Evolutionary conservation across 1,140 invertebrate species (phyloP), one percentile per base, ranked within the genome.

Genomic region (Drosophila tropicalis): DNA sequence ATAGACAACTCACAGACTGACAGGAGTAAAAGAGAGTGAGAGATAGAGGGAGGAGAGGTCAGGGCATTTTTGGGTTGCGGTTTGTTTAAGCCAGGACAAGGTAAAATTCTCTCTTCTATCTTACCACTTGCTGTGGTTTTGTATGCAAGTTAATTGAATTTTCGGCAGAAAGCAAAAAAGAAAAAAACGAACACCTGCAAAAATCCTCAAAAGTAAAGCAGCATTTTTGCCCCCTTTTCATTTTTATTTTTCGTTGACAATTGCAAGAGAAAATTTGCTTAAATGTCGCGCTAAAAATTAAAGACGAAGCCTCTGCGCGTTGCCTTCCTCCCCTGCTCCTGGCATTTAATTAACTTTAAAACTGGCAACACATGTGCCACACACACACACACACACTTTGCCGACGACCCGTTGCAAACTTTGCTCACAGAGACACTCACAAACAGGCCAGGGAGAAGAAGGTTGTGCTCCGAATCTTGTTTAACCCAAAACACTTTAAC

Each of bases 341-440:
- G 68, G 56, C 68, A 47, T 83, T 89, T 87, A 87, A 87, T 87
- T 83, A 87, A 87, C 76, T 86, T 83, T 79, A 74, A 77, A 78
- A 77, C 67, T 77, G 75, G 62, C 32, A 51, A 36, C 67, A 64
- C 69, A 76, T 72, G 65, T 66, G 62, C 7, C 36, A 7, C 17
- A 40, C 29, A 13, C 44, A 47, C 17, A 17, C n/a, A 19, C 15
- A 47, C 5, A 36, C 36, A 39, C 36, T 9, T 36, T 12, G 17
- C 12, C 9, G 44, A 51, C 13, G 44, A 51, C 17, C 6, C 44
- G 17, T 51, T 19, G 17, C 17, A 51, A 72, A 57, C 13, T 51
- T 25, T 60, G 17, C 51, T 39, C 41, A 36, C 1, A 36, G 34
- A 36, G 34, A 36, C 29, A 29, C 29, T 6, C 0, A 6, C 22